Evolutionary conservation across 2,797 vertebrate species (phyloP).

Genomic region (Rhinoraja longicauda): DNA sequence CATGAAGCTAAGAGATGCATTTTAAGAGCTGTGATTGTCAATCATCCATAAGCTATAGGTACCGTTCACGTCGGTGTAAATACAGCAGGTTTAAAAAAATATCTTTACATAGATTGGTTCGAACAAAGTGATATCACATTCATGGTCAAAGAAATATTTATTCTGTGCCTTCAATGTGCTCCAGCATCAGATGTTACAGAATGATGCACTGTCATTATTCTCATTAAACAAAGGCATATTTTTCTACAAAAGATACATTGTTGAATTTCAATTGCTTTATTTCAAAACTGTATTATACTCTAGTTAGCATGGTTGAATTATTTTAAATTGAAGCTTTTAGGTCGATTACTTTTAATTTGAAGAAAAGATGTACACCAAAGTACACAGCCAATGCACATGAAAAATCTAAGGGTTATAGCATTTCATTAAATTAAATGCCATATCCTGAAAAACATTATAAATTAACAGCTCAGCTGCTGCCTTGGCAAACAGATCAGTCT

Average conservation of each 20-base stretch:
- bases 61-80: neutral
- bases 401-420: neutral
- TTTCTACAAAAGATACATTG: neutral
- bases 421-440: conserved; percentile 3
- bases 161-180: neutral
- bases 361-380: neutral
- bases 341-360: neutral
- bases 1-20: neutral
- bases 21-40: neutral
- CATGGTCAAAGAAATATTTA: neutral
- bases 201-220: neutral
- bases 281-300: conserved; percentile 1
- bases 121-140: neutral
- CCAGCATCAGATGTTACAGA: neutral
- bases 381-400: conserved; percentile 16
- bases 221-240: neutral
- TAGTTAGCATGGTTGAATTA: conserved; percentile 2
- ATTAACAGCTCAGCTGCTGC: conserved; percentile 35
- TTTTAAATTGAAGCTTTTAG: conserved; percentile 28
- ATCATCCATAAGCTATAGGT: neutral
- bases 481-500: neutral
- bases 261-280: conserved; percentile 31
- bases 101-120: neutral
- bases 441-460: conserved; percentile 19
- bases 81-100: neutral